A percentile compares a stretch with the other conserved stretches of the same genome.
These are phyloP conservation scores for Amorpha juglandis DNA, from an alignment of 2,888 invertebrate genomes.

Conservation along the genomic window DNA sequence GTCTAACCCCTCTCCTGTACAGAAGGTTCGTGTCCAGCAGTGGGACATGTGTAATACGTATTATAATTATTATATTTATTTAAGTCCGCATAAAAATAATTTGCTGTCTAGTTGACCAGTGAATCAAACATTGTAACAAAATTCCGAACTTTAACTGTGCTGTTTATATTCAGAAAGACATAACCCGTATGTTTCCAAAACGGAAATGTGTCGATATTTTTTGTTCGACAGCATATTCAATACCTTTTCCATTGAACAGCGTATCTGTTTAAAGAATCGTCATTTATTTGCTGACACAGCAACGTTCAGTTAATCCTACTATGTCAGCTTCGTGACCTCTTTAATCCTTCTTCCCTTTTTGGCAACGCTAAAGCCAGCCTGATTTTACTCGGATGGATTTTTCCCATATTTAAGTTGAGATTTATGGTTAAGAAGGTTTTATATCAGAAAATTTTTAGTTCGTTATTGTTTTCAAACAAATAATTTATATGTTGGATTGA, in stretches of 20 bases:
- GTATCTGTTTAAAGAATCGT: constrained; percentile 54
- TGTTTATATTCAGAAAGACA: background rate
- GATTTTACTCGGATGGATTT: constrained; percentile 65
- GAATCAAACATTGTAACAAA: background rate
- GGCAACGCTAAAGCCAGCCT: constrained; percentile 58
- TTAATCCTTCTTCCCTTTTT: constrained; percentile 75
- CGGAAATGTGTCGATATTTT: constrained; percentile 17
- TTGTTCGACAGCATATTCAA: constrained; percentile 14
- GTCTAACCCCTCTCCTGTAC: too few species aligned
- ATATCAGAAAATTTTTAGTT: background rate
- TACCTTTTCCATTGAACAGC: constrained; percentile 47
- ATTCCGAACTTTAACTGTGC: background rate
- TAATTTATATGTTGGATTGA: background rate
- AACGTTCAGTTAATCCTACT: constrained; percentile 71
- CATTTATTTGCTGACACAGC: constrained; percentile 73
- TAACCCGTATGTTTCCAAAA: background rate
- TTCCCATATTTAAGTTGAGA: constrained; percentile 47
- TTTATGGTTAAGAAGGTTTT: constrained; percentile 11
- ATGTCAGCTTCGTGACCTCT: constrained; percentile 77
- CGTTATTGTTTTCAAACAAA: background rate
- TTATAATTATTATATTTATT: too few species aligned
- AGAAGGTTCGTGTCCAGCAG: too few species aligned
- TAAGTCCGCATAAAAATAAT: too few species aligned
- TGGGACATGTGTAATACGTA: too few species aligned
- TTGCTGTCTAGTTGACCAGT: background rate